phyloP scores from a whole-genome alignment of 2,113 vertebrate species.

The Chitala chitala region DNA sequence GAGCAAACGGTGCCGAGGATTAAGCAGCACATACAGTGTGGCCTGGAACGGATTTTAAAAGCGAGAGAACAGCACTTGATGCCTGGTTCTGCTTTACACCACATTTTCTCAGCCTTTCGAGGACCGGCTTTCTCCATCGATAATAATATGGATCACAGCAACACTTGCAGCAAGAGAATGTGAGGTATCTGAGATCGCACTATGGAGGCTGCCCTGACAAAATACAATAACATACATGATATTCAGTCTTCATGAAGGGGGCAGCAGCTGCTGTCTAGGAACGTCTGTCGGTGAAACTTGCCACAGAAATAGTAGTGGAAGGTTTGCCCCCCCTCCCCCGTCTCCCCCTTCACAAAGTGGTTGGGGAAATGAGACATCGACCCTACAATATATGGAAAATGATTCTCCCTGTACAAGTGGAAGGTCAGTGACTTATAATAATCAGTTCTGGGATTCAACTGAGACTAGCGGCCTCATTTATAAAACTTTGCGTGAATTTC shows the following conservation, averaged over 20 bases:
- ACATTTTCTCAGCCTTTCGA: neutral
- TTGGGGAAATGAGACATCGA: constrained; percentile 29
- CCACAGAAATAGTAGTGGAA: constrained; percentile 23
- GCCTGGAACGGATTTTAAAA: no score
- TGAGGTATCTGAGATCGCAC: neutral
- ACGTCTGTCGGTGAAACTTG: no score
- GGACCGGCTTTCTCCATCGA: neutral
- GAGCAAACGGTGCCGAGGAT: no score
- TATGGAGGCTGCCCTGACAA: neutral
- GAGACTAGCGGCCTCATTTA: neutral
- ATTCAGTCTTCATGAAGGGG: neutral
- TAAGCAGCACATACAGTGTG: neutral
- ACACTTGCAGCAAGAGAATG: neutral
- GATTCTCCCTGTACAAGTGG: constrained; percentile 10
- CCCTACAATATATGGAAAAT: constrained; percentile 33
- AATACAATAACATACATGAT: neutral
- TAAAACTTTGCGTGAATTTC: no score
- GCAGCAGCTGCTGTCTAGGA: neutral
- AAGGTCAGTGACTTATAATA: neutral
- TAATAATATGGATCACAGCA: neutral
- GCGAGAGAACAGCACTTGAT: neutral
- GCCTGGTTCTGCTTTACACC: neutral
- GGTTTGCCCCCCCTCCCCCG: constrained; percentile 31
- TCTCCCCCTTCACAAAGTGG: constrained; percentile 30
- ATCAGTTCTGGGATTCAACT: neutral